These are phyloP conservation scores for Enteromius treurensis DNA, from an alignment of 2,797 vertebrate genomes.

Conservation along the genomic window DNA sequence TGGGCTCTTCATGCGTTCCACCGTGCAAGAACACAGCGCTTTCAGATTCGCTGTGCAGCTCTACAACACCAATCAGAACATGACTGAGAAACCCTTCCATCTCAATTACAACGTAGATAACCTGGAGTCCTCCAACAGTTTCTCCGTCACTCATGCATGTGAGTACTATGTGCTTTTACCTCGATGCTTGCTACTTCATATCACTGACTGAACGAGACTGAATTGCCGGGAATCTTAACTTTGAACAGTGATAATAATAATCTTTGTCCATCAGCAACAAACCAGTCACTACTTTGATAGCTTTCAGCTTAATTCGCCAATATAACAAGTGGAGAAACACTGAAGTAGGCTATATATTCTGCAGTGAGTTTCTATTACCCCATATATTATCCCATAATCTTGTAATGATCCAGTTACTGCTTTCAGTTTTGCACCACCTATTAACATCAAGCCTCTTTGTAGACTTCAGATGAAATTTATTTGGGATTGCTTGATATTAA, in stretches of 20 bases:
- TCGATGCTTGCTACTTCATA: not conserved
- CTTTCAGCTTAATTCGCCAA: slow-evolving; percentile 18
- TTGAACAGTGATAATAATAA: not conserved
- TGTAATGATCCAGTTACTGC: slow-evolving; percentile 51
- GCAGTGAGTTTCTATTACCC: slow-evolving; percentile 29
- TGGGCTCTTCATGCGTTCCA: slow-evolving; percentile 98
- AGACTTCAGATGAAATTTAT: not conserved
- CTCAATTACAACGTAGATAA: slow-evolving; percentile 99
- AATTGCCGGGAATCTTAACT: not conserved
- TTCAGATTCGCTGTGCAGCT: slow-evolving; percentile 99
- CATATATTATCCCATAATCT: slow-evolving; percentile 46
- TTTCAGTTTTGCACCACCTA: slow-evolving; percentile 41
- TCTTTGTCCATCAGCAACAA: slow-evolving; percentile 11
- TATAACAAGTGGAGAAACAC: slow-evolving; percentile 6
- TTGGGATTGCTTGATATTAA: not conserved
- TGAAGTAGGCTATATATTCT: slow-evolving; percentile 20
- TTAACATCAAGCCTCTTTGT: not conserved
- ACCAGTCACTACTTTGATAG: slow-evolving; percentile 24
- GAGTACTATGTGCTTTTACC: slow-evolving; percentile 76
- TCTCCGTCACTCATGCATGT: slow-evolving; percentile 99
- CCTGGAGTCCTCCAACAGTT: slow-evolving; percentile 99
- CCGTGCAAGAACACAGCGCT: slow-evolving; percentile 98
- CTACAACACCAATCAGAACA: slow-evolving; percentile 99
- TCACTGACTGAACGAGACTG: slow-evolving; percentile 3
- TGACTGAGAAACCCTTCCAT: slow-evolving; percentile 98